A percentile compares a stretch with the other conserved stretches of the same genome.
These are phyloP conservation scores for Ptiloglossa arizonensis DNA, from an alignment of 1,140 invertebrate species.

Conservation along the genomic window DNA sequence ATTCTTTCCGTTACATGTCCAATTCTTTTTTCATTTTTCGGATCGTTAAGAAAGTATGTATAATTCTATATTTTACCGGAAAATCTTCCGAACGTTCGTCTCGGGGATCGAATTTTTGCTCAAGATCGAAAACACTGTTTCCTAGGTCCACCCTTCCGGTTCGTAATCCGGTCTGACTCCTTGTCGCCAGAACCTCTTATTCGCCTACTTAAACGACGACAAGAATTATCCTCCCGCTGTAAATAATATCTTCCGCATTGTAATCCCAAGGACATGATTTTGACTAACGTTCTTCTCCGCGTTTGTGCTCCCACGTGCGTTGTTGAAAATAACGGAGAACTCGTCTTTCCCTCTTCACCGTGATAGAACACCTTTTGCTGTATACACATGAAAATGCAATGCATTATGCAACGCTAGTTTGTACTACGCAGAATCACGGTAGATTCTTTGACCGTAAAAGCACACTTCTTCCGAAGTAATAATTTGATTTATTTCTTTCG, in stretches of 20 bases:
- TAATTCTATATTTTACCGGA: not conserved
- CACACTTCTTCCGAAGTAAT: too few species aligned
- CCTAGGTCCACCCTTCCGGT: conserved; percentile 11
- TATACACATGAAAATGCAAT: not conserved
- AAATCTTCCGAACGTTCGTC: not conserved
- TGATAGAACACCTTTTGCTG: not conserved
- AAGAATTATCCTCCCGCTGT: conserved; percentile 20
- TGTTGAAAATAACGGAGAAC: conserved; percentile 5
- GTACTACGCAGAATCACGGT: too few species aligned
- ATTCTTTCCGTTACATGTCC: not conserved
- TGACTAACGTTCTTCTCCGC: not conserved
- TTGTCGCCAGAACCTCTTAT: conserved; percentile 27
- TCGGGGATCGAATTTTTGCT: not conserved
- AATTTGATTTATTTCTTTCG: too few species aligned
- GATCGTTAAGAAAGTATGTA: too few species aligned
- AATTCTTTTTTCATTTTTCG: conserved; percentile 10
- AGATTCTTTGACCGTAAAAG: too few species aligned
- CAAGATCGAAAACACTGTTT: not conserved
- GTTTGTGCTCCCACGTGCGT: conserved; percentile 1
- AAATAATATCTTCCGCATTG: conserved; percentile 41
- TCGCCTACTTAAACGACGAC: conserved; percentile 25
- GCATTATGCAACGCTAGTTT: too few species aligned
- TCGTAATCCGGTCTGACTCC: conserved; percentile 19
- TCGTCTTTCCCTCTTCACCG: not conserved
- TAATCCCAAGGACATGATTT: conserved; percentile 22